Base-by-base conservation (phyloP, 2,113 vertebrate species). In the Rhineura floridana region DNA sequence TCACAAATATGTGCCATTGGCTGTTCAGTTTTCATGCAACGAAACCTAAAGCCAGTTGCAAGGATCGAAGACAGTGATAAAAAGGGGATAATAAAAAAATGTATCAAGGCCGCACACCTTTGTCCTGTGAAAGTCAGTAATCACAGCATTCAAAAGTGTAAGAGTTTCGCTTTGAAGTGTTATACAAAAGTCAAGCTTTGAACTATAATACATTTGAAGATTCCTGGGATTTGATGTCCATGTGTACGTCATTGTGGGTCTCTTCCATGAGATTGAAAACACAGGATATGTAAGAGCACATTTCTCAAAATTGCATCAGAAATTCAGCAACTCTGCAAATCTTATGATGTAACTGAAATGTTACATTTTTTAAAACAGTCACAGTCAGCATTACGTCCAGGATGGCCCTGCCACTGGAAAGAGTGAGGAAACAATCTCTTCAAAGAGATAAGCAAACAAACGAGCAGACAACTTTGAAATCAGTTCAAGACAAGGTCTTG, bases 401-500 rank as follows among this genome's bases (percentile, higher is more conserved):
- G 55, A 59, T 19, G 55, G 55, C 55, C 55, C 55, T 59, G 55
- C 17, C 55, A 59, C 55, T 59, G 19, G 55, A 15, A 12, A 59
- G 55, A 59, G 13, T 59, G 55, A 59, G 17, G 13, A 13, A 59
- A 59, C 55, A 17, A 59, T 19, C 55, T 52, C 46, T 44, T 81
- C 6, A 30, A 82, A 82, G 55, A 36, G 36, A 83, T 42, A 33
- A 90, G 2, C 50, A 88, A 80, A 28, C 19, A 80, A 90, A 23
- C 2, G 86, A 82, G 59, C 17, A 52, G 50, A 52, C 50, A n/a
- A 52, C 50, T 59, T 59, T 59, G 55, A n/a, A 11, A 72, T 72
- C 6, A 72, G 70, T 72, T 42, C 91, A n/a, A 91, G 84, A 36
- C 87, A 84, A 19, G 44, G 90, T 59, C 90, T 28, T 1, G 10